These are phyloP conservation scores for Naso thynnoides DNA, from an alignment of 2,797 vertebrate genomes.

Conservation along the genomic window DNA sequence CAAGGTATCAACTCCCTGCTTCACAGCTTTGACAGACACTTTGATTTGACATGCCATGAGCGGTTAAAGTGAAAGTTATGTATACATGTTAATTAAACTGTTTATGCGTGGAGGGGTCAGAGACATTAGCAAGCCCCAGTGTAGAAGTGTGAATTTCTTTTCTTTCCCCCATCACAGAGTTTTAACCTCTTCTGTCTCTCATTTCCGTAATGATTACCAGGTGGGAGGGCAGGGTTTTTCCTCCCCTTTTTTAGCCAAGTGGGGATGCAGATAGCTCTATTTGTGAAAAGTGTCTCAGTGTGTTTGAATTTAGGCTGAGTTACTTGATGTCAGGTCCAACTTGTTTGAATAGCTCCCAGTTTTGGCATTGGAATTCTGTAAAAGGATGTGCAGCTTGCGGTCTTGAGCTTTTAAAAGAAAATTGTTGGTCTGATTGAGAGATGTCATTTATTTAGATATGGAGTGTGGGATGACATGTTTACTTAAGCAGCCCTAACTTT, in stretches of 20 bases:
- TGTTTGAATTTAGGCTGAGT: conserved; percentile 77
- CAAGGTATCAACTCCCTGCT: conserved; percentile 89
- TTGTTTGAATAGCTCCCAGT: conserved; percentile 68
- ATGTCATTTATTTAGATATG: conserved; percentile 49
- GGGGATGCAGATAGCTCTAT: conserved; percentile 79
- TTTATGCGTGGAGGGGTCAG: conserved; percentile 91
- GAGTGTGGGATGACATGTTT: conserved; percentile 9
- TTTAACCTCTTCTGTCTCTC: conserved; percentile 88
- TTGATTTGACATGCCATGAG: conserved; percentile 90
- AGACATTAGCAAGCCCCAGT: conserved; percentile 93
- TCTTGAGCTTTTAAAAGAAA: conserved; percentile 49
- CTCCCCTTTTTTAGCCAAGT: conserved; percentile 72
- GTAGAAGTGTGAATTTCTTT: conserved; percentile 88
- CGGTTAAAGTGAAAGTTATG: conserved; percentile 89
- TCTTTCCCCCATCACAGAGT: conserved; percentile 78
- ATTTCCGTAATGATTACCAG: conserved; percentile 93
- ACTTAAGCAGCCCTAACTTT: conserved; percentile 1
- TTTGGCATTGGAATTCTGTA: conserved; percentile 65
- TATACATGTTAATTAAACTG: conserved; percentile 94
- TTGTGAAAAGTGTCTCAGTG: conserved; percentile 80
- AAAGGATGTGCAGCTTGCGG: conserved; percentile 56
- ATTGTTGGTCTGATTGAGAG: conserved; percentile 34
- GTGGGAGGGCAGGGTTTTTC: conserved; percentile 84
- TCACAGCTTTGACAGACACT: conserved; percentile 90
- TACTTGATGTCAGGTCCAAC: conserved; percentile 68